Conservation (phyloP, 1,140 invertebrate genomes). For the Microplitis demolitor region DNA sequence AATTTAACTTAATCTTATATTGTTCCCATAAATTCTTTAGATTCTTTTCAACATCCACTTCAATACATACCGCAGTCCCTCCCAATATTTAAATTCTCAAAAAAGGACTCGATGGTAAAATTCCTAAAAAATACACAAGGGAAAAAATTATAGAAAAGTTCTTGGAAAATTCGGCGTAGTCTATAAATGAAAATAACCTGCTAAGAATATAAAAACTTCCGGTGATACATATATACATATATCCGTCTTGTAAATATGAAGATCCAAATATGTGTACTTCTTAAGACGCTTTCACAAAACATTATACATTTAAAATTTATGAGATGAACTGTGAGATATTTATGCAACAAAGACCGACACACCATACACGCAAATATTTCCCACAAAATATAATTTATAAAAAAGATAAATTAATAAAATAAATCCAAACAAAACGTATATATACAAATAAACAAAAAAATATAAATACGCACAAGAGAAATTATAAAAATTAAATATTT, state of each 20-base stretch:
- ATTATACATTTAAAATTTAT: neutral
- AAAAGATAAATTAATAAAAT: neutral
- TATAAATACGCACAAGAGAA: no score
- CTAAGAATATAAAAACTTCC: neutral
- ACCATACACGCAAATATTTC: constrained; percentile 17
- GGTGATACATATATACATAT: neutral
- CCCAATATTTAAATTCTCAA: no score
- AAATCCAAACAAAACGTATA: neutral
- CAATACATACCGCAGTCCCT: neutral
- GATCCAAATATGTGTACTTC: neutral
- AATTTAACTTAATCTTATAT: no score
- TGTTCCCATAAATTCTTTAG: no score
- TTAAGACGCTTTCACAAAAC: constrained; percentile 20
- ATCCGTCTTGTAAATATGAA: neutral
- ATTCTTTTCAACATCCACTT: no score
- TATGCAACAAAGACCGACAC: constrained; percentile 20
- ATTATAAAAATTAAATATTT: no score
- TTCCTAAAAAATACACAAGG: no score
- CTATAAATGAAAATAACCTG: neutral
- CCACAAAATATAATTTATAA: constrained; percentile 4
- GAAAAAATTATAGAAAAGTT: no score
- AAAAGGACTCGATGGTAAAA: no score
- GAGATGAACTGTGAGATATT: constrained; percentile 17
- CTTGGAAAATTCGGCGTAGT: neutral
- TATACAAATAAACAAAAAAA: neutral